Percentiles rank a stretch among this genome's conserved stretches.
These are phyloP conservation scores for Mormoops blainvillei DNA, from an alignment of 2,113 vertebrate species.

Conservation along the genomic window DNA sequence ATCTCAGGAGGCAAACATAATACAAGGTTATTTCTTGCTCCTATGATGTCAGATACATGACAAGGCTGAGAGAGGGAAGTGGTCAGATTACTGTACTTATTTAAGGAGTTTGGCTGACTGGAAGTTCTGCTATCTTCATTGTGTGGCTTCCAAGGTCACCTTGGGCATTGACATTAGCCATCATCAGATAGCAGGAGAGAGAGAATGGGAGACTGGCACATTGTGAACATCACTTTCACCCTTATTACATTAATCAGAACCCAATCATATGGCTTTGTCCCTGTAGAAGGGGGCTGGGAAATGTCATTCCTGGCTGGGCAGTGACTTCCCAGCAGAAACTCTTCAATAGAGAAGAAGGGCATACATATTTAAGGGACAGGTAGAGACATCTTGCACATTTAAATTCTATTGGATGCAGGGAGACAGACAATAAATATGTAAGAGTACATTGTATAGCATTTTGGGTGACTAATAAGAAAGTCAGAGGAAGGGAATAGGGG, in stretches of 20 bases:
- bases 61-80: background rate
- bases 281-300: background rate
- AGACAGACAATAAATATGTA: background rate
- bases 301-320: background rate
- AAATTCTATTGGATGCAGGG: background rate
- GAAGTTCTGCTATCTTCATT: background rate
- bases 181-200: background rate
- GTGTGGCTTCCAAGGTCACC: background rate
- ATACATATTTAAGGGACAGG: background rate
- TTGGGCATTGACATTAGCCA: background rate
- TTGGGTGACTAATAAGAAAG: background rate
- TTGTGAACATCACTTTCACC: background rate
- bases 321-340: background rate
- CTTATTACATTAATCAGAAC: background rate
- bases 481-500: background rate
- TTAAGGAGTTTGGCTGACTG: background rate
- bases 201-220: background rate
- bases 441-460: background rate
- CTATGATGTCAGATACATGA: background rate
- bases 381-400: background rate
- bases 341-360: background rate
- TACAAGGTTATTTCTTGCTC: background rate
- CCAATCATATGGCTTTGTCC: background rate
- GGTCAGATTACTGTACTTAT: background rate
- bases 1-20: background rate